Conservation (phyloP, 2,888 invertebrate genomes). For the Arrhopalites spinosus region DNA sequence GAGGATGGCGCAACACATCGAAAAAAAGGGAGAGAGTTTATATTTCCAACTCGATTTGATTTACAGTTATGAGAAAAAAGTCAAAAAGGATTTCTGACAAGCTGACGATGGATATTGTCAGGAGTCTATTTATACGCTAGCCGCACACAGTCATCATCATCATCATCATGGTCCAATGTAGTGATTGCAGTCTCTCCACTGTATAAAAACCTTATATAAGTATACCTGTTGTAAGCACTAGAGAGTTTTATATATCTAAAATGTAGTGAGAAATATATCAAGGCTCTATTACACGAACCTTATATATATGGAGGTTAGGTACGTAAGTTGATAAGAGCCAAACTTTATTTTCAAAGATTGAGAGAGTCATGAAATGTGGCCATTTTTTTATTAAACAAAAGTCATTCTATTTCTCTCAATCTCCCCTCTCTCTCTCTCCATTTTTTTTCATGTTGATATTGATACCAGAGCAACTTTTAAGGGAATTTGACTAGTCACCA, state of each 20-base stretch:
- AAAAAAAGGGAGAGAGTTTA: not conserved
- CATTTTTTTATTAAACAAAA: not conserved
- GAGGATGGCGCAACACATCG: not conserved
- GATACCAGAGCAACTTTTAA: no score
- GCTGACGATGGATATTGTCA: constrained; percentile 33
- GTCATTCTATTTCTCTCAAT: not conserved
- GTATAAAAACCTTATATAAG: not conserved
- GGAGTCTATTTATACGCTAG: constrained; percentile 13
- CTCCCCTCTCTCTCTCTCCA: not conserved
- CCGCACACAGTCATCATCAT: not conserved
- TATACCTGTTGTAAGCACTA: not conserved
- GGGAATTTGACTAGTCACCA: no score
- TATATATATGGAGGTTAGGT: no score
- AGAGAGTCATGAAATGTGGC: not conserved
- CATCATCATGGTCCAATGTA: not conserved
- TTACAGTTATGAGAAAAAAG: constrained; percentile 26
- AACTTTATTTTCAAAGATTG: no score
- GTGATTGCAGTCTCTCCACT: not conserved
- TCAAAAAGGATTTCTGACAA: constrained; percentile 32
- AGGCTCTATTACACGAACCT: not conserved
- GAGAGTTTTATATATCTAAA: not conserved
- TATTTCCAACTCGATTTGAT: not conserved
- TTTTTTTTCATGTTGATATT: not conserved
- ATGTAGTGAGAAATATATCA: not conserved
- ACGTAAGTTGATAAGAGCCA: no score